phyloP scores from a whole-genome alignment of 1,140 invertebrate genomes.

The Procambarus clarkii region DNA sequence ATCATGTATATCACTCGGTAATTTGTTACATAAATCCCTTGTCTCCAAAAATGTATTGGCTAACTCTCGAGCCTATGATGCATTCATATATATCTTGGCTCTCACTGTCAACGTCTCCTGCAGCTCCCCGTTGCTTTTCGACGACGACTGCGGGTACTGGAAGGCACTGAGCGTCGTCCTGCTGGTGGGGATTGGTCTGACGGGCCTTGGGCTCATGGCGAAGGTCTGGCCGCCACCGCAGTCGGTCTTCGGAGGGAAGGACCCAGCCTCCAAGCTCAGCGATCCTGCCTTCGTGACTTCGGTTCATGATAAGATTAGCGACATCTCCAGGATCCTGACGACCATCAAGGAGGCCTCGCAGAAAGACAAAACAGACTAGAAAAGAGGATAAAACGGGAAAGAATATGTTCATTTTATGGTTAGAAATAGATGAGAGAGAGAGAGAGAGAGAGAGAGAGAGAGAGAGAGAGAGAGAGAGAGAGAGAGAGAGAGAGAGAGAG shows the following conservation, averaged over 20 bases:
- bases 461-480: too few species aligned
- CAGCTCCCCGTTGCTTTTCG: conserved; percentile 37
- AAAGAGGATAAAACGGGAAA: too few species aligned
- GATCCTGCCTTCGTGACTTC: conserved; percentile 32
- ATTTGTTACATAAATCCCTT: too few species aligned
- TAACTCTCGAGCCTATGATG: too few species aligned
- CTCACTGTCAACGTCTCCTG: too few species aligned
- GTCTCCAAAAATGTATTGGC: too few species aligned
- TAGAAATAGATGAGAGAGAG: too few species aligned
- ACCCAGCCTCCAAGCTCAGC: neutral
- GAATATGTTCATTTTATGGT: too few species aligned
- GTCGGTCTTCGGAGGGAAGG: neutral
- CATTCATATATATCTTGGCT: too few species aligned
- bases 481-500: too few species aligned
- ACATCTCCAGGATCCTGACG: conserved; percentile 27
- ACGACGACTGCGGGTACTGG: conserved; percentile 29
- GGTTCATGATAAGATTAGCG: neutral
- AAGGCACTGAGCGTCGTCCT: conserved; percentile 30
- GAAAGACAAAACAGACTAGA: neutral
- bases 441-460: too few species aligned
- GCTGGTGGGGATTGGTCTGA: neutral
- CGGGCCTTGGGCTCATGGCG: conserved; percentile 10
- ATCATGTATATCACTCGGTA: too few species aligned
- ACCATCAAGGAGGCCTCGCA: conserved; percentile 14
- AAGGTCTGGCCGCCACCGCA: conserved; percentile 4